Conservation (phyloP, 2,888 invertebrate species). For the Cartodere bifasciata region DNA sequence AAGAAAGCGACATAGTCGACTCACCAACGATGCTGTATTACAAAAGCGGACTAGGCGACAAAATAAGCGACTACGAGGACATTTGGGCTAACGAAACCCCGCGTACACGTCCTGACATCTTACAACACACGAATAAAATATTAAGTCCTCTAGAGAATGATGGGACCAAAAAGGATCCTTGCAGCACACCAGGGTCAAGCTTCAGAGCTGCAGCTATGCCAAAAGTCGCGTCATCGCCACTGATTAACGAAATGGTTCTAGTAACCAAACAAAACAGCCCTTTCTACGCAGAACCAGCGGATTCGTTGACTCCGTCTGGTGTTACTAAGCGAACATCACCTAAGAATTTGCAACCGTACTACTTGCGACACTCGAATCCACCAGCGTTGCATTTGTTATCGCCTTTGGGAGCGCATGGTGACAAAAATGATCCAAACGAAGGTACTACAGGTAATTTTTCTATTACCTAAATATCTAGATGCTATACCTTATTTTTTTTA, state of each 20-base stretch:
- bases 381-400: slow-evolving; percentile 30
- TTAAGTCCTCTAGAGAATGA: too few relatives aligned
- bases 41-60: slow-evolving; percentile 77
- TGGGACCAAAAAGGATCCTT: too few relatives aligned
- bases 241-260: slow-evolving; percentile 21
- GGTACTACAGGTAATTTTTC: slow-evolving; percentile 21
- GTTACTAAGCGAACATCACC: slow-evolving; percentile 21
- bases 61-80: slow-evolving; percentile 91
- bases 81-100: slow-evolving; percentile 66
- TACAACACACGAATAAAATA: slow-evolving; percentile 31
- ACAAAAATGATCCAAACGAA: slow-evolving; percentile 34
- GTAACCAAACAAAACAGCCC: slow-evolving; percentile 64
- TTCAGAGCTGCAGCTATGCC: background rate
- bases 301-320: slow-evolving; percentile 52
- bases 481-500: too few relatives aligned
- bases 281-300: slow-evolving; percentile 82
- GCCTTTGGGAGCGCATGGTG: slow-evolving; percentile 27
- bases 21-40: slow-evolving; percentile 73
- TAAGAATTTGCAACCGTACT: slow-evolving; percentile 8
- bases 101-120: slow-evolving; percentile 30
- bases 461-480: too few relatives aligned
- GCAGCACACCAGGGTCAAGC: too few relatives aligned
- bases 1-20: slow-evolving; percentile 72
- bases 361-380: slow-evolving; percentile 39
- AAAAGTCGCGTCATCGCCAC: slow-evolving; percentile 10